phyloP scores from a whole-genome alignment of 1,140 invertebrate species.

The Cheumatopsyche charites region DNA sequence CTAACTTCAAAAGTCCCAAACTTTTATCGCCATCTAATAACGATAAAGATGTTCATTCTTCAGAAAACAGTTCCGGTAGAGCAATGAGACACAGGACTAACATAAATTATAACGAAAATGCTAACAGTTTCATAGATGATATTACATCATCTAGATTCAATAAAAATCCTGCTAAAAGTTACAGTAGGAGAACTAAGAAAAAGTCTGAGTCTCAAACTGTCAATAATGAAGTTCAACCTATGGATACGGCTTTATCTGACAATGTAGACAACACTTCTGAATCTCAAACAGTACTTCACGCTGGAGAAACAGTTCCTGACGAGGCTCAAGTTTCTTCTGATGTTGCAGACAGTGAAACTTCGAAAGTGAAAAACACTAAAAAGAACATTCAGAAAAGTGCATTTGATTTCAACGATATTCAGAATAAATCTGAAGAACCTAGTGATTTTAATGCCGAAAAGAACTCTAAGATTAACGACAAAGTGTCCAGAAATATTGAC shows the following conservation, averaged over 20 bases:
- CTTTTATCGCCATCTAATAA: background rate
- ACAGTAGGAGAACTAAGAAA: constrained; percentile 44
- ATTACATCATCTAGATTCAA: constrained; percentile 44
- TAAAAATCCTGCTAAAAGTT: constrained; percentile 46
- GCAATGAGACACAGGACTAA: constrained; percentile 59
- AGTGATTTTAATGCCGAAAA: constrained; percentile 38
- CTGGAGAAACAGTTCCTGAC: constrained; percentile 45
- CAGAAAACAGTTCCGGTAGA: constrained; percentile 54
- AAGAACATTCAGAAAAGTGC: constrained; percentile 31
- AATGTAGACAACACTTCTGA: constrained; percentile 6
- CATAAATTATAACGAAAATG: constrained; percentile 62
- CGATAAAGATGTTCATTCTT: constrained; percentile 46
- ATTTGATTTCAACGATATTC: constrained; percentile 12
- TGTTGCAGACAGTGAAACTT: constrained; percentile 32
- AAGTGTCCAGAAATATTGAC: constrained; percentile 38
- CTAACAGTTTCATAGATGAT: constrained; percentile 43
- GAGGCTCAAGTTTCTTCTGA: background rate
- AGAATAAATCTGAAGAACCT: constrained; percentile 13
- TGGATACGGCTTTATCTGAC: constrained; percentile 3
- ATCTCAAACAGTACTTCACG: constrained; percentile 50
- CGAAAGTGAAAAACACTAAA: constrained; percentile 37
- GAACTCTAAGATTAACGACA: constrained; percentile 36
- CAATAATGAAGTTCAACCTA: constrained; percentile 4
- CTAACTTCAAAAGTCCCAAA: constrained; percentile 45
- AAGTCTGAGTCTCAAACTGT: constrained; percentile 24